These are phyloP conservation scores for Cantharis lateralis DNA, from an alignment of 2,888 invertebrate species.

Conservation along the genomic window DNA sequence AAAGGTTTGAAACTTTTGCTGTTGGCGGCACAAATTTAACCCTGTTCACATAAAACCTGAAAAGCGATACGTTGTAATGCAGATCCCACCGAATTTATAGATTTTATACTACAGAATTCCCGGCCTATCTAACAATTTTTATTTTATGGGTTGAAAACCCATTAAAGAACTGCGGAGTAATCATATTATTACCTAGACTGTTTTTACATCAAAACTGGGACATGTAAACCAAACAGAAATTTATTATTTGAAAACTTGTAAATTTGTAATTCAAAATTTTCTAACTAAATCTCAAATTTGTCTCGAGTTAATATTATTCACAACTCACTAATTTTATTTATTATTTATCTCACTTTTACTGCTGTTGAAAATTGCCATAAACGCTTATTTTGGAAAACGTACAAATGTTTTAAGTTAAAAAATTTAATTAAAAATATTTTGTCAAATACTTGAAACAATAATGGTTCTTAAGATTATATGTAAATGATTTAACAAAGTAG, in stretches of 20 bases:
- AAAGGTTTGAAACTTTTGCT: conserved; percentile 43
- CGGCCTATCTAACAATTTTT: conserved; percentile 40
- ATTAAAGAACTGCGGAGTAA: conserved; percentile 35
- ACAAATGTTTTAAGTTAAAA: neutral
- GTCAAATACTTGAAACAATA: conserved; percentile 22
- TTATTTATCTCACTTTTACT: neutral
- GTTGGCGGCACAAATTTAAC: conserved; percentile 45
- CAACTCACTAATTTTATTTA: neutral
- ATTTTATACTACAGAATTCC: conserved; percentile 41
- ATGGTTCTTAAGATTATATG: conserved; percentile 39
- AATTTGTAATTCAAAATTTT: neutral
- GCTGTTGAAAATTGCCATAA: neutral
- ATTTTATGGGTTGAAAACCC: conserved; percentile 40
- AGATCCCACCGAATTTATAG: conserved; percentile 41
- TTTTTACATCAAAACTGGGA: conserved; percentile 12
- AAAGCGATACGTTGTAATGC: conserved; percentile 40
- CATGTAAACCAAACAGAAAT: conserved; percentile 22
- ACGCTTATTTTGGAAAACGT: neutral
- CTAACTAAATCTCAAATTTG: neutral
- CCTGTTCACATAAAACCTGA: conserved; percentile 46
- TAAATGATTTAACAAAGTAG: conserved; percentile 47
- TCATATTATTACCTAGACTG: conserved; percentile 34
- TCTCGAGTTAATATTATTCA: neutral
- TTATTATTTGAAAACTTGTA: neutral
- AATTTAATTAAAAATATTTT: conserved; percentile 1